Evolutionary conservation across 2,113 vertebrate genomes (phyloP).

Genomic region (Nerophis ophidion): DNA sequence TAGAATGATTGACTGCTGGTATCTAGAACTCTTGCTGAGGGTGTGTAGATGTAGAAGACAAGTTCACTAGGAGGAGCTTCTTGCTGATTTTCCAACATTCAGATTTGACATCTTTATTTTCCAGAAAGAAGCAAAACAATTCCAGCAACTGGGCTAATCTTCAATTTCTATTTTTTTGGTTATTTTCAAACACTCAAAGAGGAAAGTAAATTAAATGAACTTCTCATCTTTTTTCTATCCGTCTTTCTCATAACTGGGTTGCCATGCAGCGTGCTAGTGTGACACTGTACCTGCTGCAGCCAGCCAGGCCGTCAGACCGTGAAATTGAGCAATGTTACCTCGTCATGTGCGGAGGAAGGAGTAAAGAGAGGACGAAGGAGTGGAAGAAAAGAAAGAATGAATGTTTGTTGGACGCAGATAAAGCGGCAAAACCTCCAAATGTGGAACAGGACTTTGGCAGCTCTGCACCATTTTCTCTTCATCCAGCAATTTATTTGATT

Average conservation of each 20-base stretch:
- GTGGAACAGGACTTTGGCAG: too few relatives aligned
- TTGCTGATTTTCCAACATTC: neutral
- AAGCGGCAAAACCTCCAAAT: conserved; percentile 1
- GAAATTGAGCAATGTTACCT: conserved; percentile 61
- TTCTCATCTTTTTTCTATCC: neutral
- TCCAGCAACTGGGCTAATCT: neutral
- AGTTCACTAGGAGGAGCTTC: neutral
- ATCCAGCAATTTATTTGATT: neutral
- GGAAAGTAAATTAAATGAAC: conserved; percentile 44
- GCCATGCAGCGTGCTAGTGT: conserved; percentile 41
- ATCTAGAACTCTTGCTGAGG: neutral
- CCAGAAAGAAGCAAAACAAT: neutral
- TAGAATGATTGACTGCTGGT: too few relatives aligned
- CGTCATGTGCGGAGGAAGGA: conserved; percentile 24
- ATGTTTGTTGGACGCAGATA: neutral
- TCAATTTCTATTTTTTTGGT: neutral
- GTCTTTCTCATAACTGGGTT: conserved; percentile 33
- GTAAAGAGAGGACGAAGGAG: neutral
- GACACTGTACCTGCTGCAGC: conserved; percentile 35
- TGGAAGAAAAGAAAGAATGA: neutral
- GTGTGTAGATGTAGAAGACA: neutral
- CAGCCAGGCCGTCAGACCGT: conserved; percentile 49
- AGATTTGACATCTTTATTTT: too few relatives aligned
- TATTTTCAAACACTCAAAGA: conserved; percentile 11
- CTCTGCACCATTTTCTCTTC: neutral